Conservation (phyloP, 1,140 invertebrate genomes). For the Saccostrea cuccullata region DNA sequence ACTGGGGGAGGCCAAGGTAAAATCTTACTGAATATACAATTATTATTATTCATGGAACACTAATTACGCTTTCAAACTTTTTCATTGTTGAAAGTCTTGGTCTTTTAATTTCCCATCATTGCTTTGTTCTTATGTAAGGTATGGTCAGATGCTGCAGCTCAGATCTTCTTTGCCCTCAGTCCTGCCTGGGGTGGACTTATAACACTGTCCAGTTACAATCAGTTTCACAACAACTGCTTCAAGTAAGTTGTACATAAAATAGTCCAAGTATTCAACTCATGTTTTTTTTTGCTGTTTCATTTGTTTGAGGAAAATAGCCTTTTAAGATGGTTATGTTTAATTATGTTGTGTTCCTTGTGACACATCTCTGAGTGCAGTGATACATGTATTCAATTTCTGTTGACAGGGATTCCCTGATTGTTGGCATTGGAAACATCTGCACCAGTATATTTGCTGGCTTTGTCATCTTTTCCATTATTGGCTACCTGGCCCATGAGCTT, state of each 20-base stretch:
- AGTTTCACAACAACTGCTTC: constrained; percentile 82
- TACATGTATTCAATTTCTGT: constrained; percentile 25
- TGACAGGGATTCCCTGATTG: constrained; percentile 95
- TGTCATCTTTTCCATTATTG: constrained; percentile 78
- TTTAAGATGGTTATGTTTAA: neutral
- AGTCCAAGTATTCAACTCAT: no score
- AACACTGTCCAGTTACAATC: constrained; percentile 82
- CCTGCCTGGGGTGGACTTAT: constrained; percentile 82
- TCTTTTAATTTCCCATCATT: neutral
- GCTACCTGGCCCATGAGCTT: constrained; percentile 82
- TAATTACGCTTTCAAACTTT: no score
- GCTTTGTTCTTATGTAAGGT: constrained; percentile 70
- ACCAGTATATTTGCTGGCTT: constrained; percentile 78
- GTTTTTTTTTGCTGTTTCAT: no score
- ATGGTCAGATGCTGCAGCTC: constrained; percentile 81
- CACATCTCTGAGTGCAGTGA: neutral
- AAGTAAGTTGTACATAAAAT: constrained; percentile 74
- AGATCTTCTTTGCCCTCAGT: constrained; percentile 82
- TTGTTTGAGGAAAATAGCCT: no score
- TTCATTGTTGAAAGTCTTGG: neutral
- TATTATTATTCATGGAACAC: no score
- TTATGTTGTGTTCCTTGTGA: neutral
- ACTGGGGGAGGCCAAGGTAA: constrained; percentile 68
- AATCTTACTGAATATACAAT: neutral
- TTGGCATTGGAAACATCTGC: constrained; percentile 86